Percentiles rank a stretch among this genome's conserved stretches.
phyloP scores from a whole-genome alignment of 2,888 invertebrate genomes.

The Pyralis farinalis region DNA sequence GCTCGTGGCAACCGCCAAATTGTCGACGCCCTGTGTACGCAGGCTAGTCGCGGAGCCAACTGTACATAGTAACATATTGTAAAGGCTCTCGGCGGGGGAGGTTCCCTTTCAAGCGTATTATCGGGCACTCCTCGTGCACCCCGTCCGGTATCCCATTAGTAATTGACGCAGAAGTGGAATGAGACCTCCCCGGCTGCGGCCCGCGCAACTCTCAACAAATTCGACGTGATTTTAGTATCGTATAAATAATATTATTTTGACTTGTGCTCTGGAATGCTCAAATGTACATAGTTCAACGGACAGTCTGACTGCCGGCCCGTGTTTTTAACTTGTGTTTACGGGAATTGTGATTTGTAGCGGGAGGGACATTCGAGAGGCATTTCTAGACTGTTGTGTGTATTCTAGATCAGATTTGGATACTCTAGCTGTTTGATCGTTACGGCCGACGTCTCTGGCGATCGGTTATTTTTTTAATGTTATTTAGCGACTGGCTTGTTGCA shows the following conservation, averaged over 20 bases:
- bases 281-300: background rate
- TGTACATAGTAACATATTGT: background rate
- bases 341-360: background rate
- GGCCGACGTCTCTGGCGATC: too few relatives aligned
- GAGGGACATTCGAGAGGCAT: background rate
- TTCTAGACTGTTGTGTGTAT: background rate
- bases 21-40: too few relatives aligned
- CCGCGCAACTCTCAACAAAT: too few relatives aligned
- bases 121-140: background rate
- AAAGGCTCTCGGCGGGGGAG: background rate
- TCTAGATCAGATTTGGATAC: too few relatives aligned
- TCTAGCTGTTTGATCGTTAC: too few relatives aligned
- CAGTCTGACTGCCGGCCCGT: background rate
- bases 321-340: background rate
- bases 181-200: background rate
- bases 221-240: constrained; percentile 2
- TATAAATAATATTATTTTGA: background rate
- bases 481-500: constrained; percentile 3
- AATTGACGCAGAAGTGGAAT: background rate
- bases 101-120: background rate
- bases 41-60: background rate
- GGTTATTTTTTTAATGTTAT: background rate
- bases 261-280: background rate
- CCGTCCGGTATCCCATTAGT: background rate
- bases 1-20: too few relatives aligned